Evolutionary conservation across 2,797 vertebrate genomes (phyloP), one percentile per base, ranked within the genome.

Genomic region (Anguilla pacifica): DNA sequence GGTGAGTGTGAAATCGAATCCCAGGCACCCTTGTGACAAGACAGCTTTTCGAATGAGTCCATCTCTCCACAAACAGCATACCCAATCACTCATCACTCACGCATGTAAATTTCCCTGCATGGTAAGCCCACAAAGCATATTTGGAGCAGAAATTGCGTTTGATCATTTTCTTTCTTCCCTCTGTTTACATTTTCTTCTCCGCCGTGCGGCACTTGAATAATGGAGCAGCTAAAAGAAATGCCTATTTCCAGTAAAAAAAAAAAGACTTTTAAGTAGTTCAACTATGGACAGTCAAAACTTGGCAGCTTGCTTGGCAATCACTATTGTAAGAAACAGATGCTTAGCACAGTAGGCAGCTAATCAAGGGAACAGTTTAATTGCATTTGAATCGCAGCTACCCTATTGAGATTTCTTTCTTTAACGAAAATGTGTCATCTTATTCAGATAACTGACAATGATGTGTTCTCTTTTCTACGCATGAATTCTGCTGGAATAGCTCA

Each of bases 291-390:
- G 53, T 46, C 43, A 28, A 64, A 59, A 43, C 72, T 81, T 53
- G 15, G 43, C n/a, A 81, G 84, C 84, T 82, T 17, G 19, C 70
- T 49, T 81, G 43, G 64, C 84, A 88, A 67, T 67, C 57, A 17
- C 11, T 22, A 67, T 67, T 79, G 55, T 39, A 67, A 77, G 61
- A 67, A 88, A 85, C 28, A 55, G 72, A 46, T 51, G 74, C 74
- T 85, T 88, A 82, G 22, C 39, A 67, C 84, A 57, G 72, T 19
- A 51, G 87, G 43, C 57, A 67, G 51, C 74, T 88, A 81, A 88
- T 88, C 55, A 88, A 84, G 25, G 55, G 59, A 83, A 67, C 77
- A 59, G 19, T 55, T 55, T 17, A 35, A 64, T 64, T 35, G 15
- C 55, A 22, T 61, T 35, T 25, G 39, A 83, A 85, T 57, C 53